Evolutionary conservation across 1,140 invertebrate genomes (phyloP).

Genomic region (Eumaeus atala): DNA sequence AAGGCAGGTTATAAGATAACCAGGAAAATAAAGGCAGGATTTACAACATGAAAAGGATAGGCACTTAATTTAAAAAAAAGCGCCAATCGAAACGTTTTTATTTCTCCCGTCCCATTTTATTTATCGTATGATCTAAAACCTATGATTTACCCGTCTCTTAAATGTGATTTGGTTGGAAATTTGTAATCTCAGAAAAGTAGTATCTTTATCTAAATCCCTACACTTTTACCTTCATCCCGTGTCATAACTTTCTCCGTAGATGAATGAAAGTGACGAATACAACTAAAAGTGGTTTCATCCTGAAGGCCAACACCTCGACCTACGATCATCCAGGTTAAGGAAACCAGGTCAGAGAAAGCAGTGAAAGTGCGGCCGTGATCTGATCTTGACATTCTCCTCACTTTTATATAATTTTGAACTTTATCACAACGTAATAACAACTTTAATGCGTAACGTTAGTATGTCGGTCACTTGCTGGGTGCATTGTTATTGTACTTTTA

Average conservation of each 20-base stretch:
- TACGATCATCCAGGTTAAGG: slow-evolving; percentile 37
- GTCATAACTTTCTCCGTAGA: slow-evolving; percentile 55
- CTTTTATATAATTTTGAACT: no score
- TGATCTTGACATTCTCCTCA: slow-evolving; percentile 40
- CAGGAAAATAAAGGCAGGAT: no score
- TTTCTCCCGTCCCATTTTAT: not conserved
- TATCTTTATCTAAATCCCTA: slow-evolving; percentile 28
- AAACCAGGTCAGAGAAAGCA: slow-evolving; percentile 54
- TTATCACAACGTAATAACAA: no score
- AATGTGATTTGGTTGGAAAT: no score
- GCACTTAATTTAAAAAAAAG: no score
- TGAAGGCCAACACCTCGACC: slow-evolving; percentile 49
- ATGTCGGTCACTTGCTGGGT: no score
- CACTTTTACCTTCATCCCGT: slow-evolving; percentile 40
- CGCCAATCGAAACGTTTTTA: not conserved
- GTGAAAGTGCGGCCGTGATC: slow-evolving; percentile 57
- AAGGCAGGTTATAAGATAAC: no score
- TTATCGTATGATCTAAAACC: no score
- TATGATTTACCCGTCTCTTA: no score
- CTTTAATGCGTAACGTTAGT: no score
- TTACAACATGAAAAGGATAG: no score
- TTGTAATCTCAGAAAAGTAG: not conserved
- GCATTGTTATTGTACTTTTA: no score
- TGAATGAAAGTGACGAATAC: slow-evolving; percentile 60
- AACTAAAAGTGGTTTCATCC: slow-evolving; percentile 51